phyloP scores from a whole-genome alignment of 1,140 invertebrate species.

The Chymomyza costata region DNA sequence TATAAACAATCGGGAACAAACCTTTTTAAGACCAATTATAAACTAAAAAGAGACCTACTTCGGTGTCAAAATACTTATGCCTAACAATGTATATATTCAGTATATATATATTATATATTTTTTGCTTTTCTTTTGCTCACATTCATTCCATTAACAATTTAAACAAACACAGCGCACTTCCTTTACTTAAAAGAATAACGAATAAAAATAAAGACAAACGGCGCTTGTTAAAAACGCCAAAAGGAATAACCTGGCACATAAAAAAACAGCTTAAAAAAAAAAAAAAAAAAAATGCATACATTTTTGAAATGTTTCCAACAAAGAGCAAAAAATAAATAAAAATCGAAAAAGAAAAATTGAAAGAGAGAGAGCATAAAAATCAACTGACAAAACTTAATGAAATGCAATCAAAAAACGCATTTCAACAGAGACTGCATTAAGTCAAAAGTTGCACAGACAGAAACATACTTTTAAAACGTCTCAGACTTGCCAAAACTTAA shows the following conservation, averaged over 20 bases:
- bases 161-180: neutral
- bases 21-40: too few relatives aligned
- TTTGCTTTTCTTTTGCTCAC: constrained; percentile 37
- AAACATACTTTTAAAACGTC: too few relatives aligned
- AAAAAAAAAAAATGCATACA: constrained; percentile 49
- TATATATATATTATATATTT: too few relatives aligned
- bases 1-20: too few relatives aligned
- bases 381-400: constrained; percentile 42
- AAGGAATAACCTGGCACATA: constrained; percentile 44
- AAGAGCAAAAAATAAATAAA: constrained; percentile 16
- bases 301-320: constrained; percentile 59
- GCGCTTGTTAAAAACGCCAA: constrained; percentile 66
- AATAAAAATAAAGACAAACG: constrained; percentile 30
- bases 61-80: too few relatives aligned
- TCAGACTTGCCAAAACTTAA: too few relatives aligned
- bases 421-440: constrained; percentile 63
- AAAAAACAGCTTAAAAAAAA: constrained; percentile 24
- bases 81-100: too few relatives aligned
- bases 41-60: too few relatives aligned
- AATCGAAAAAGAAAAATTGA: constrained; percentile 15
- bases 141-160: constrained; percentile 10
- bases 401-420: constrained; percentile 69
- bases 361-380: constrained; percentile 17
- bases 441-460: constrained; percentile 28
- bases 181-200: neutral